These are phyloP conservation scores for Takifugu bimaculatus DNA, from an alignment of 2,113 vertebrate species.

Conservation along the genomic window DNA sequence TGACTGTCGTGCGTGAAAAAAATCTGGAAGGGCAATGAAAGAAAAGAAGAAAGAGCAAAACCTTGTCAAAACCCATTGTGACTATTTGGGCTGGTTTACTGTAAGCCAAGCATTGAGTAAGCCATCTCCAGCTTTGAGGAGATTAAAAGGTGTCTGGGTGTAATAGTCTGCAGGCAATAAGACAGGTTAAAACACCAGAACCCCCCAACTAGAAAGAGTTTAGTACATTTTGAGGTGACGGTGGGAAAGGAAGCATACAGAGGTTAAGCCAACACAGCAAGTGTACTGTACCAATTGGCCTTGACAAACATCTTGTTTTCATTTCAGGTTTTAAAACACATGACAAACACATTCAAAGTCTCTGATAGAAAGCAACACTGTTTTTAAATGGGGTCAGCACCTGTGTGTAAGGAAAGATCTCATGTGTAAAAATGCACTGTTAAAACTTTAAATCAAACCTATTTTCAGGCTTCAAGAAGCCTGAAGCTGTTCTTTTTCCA, in stretches of 20 bases:
- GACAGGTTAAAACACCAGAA: constrained; percentile 20
- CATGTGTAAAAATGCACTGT: no score
- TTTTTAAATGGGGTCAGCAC: no score
- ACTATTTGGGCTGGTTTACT: constrained; percentile 43
- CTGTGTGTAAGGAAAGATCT: no score
- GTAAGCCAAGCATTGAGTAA: constrained; percentile 36
- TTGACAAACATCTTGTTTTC: constrained; percentile 44
- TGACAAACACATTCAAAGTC: constrained; percentile 1
- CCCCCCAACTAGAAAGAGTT: not conserved
- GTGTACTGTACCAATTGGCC: constrained; percentile 24
- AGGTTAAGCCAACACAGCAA: constrained; percentile 21
- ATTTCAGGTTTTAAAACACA: constrained; percentile 46
- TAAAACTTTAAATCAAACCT: no score
- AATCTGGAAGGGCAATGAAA: constrained; percentile 11
- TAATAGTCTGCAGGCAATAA: constrained; percentile 21
- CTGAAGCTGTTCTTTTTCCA: no score
- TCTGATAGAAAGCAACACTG: not conserved
- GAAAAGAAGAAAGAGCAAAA: constrained; percentile 24
- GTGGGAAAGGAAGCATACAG: constrained; percentile 21
- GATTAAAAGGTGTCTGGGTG: constrained; percentile 42
- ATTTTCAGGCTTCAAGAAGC: no score
- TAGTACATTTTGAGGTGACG: constrained; percentile 13
- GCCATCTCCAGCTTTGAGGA: constrained; percentile 49
- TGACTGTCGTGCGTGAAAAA: not conserved
- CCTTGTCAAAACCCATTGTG: constrained; percentile 54